Conservation (phyloP, 2,797 vertebrate species). For the Sebastes cheni region DNA sequence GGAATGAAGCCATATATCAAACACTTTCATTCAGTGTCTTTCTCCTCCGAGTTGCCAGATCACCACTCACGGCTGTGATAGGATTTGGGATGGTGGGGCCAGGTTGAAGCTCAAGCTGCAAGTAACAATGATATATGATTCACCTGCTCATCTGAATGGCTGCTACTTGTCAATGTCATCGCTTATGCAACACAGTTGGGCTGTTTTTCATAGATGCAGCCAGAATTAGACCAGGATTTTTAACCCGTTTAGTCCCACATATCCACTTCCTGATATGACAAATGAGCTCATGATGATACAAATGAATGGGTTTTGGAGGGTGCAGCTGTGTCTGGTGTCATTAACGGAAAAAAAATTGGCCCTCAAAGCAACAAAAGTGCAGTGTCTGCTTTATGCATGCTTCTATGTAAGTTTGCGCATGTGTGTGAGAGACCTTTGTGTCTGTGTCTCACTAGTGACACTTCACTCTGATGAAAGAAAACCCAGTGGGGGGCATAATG, state of each 20-base stretch:
- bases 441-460: constrained; percentile 57
- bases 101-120: constrained; percentile 52
- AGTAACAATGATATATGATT: constrained; percentile 64
- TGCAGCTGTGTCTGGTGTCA: constrained; percentile 50
- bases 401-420: constrained; percentile 36
- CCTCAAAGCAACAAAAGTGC: constrained; percentile 41
- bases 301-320: constrained; percentile 29
- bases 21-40: constrained; percentile 35
- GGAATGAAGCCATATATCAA: constrained; percentile 53
- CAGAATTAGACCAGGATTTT: constrained; percentile 38
- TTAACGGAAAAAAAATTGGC: constrained; percentile 7
- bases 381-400: constrained; percentile 20
- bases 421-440: constrained; percentile 66
- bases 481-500: constrained; percentile 58
- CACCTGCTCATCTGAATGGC: constrained; percentile 59
- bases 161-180: constrained; percentile 66
- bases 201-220: constrained; percentile 32
- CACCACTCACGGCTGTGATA: constrained; percentile 47
- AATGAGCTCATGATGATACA: constrained; percentile 32
- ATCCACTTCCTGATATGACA: constrained; percentile 30
- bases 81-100: constrained; percentile 57
- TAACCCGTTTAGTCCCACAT: constrained; percentile 9
- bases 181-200: constrained; percentile 53
- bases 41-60: constrained; percentile 22
- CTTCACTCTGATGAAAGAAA: constrained; percentile 62